These are phyloP conservation scores for Centroberyx gerrardi DNA, from an alignment of 2,797 vertebrate species.

Conservation along the genomic window DNA sequence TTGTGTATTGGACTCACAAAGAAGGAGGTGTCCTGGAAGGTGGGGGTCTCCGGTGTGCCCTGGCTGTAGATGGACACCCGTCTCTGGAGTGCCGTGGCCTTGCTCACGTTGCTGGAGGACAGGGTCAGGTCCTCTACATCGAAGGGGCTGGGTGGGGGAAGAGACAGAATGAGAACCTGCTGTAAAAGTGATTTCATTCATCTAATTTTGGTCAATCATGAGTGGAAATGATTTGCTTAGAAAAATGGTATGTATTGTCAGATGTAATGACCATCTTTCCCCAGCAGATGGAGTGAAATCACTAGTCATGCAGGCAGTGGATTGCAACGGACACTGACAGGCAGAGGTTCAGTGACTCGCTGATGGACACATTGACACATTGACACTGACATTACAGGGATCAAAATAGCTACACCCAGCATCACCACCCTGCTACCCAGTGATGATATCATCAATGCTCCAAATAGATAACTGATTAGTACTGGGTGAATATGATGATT, in stretches of 20 bases:
- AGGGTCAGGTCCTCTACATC: conserved; percentile 96
- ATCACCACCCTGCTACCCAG: no score
- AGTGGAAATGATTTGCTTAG: no score
- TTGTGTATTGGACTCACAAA: conserved; percentile 89
- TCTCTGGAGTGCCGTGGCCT: conserved; percentile 94
- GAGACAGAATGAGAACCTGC: background rate
- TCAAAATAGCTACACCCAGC: background rate
- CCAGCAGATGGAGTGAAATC: conserved; percentile 69
- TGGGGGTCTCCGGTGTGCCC: conserved; percentile 96
- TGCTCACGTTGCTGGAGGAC: conserved; percentile 92
- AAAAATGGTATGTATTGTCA: no score
- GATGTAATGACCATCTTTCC: conserved; percentile 4
- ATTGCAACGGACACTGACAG: no score
- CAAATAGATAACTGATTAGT: no score
- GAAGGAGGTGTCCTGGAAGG: conserved; percentile 96
- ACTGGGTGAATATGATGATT: no score
- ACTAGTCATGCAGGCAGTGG: background rate
- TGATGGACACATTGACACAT: no score
- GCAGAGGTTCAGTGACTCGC: no score
- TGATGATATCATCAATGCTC: no score
- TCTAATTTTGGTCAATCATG: no score
- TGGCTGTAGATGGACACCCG: conserved; percentile 98
- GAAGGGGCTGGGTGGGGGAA: conserved; percentile 90
- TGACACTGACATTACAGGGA: no score
- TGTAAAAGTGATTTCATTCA: no score